phyloP scores from a whole-genome alignment of 1,140 invertebrate species.

The Anastrepha ludens region DNA sequence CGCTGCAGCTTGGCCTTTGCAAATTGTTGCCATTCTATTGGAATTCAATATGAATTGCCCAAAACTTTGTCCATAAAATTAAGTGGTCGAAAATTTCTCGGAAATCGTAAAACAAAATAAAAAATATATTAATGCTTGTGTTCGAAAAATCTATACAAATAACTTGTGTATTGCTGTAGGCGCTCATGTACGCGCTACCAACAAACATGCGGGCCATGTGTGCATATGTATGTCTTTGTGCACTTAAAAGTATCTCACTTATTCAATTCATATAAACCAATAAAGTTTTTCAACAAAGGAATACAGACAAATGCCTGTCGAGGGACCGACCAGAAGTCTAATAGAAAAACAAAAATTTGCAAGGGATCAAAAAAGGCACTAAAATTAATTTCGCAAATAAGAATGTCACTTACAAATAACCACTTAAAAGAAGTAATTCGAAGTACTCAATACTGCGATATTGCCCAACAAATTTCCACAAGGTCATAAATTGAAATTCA shows the following conservation, averaged over 20 bases:
- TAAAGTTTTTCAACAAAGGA: too few species aligned
- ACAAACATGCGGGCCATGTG: not conserved
- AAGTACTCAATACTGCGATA: not conserved
- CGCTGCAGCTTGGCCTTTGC: not conserved
- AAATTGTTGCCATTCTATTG: not conserved
- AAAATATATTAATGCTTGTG: not conserved
- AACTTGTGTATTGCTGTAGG: too few species aligned
- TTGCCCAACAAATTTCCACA: not conserved
- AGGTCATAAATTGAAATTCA: not conserved
- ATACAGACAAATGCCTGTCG: not conserved
- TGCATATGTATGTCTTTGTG: not conserved
- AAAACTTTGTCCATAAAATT: constrained; percentile 4
- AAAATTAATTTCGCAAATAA: not conserved
- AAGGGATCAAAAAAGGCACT: not conserved
- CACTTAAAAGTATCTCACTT: not conserved
- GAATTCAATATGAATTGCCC: not conserved
- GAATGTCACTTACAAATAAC: not conserved
- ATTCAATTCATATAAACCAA: too few species aligned
- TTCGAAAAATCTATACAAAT: not conserved
- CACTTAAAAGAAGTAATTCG: not conserved
- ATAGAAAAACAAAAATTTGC: not conserved
- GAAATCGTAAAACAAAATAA: not conserved
- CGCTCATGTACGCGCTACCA: too few species aligned
- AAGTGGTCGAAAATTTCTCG: not conserved
- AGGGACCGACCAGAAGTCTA: not conserved